Percentiles rank a stretch among this genome's conserved stretches.
Evolutionary conservation across 2,888 invertebrate species (phyloP).

Genomic region (Nephrocerus scutellatus): DNA sequence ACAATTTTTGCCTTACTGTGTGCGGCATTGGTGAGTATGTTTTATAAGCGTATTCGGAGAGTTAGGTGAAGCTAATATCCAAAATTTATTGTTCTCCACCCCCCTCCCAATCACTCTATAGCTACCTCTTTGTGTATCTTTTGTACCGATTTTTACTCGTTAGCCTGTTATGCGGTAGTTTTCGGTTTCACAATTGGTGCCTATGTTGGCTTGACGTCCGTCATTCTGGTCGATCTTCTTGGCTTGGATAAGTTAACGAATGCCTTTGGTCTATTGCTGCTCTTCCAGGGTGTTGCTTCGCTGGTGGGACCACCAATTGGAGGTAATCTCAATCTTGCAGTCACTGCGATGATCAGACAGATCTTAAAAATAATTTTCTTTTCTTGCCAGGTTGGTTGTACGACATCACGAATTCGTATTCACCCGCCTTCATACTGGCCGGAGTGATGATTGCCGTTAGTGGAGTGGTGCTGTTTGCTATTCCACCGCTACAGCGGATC

Average conservation of each 20-base stretch:
- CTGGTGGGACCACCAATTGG: conserved; percentile 88
- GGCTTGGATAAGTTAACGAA: conserved; percentile 92
- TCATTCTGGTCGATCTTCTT: conserved; percentile 86
- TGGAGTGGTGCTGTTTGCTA: conserved; percentile 79
- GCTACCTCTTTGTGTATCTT: conserved; percentile 75
- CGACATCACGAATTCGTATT: conserved; percentile 70
- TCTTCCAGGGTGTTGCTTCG: conserved; percentile 92
- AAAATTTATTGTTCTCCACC: no score
- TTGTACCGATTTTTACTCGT: conserved; percentile 63
- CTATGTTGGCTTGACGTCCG: conserved; percentile 93
- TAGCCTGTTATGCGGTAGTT: conserved; percentile 68
- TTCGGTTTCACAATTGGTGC: conserved; percentile 92
- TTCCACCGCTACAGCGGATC: conserved; percentile 63
- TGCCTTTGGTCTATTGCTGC: conserved; percentile 83
- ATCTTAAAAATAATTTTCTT: background rate
- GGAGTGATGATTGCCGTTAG: conserved; percentile 80
- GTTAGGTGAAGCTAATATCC: no score
- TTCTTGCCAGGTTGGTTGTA: conserved; percentile 79
- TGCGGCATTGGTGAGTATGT: conserved; percentile 76
- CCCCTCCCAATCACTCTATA: no score
- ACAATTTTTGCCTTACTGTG: conserved; percentile 78
- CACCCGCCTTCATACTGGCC: conserved; percentile 81
- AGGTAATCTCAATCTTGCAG: conserved; percentile 54
- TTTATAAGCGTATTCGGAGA: background rate
- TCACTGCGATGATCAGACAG: background rate